Base-by-base conservation (phyloP, 1,140 invertebrate genomes). In the Whitmania pigra region DNA sequence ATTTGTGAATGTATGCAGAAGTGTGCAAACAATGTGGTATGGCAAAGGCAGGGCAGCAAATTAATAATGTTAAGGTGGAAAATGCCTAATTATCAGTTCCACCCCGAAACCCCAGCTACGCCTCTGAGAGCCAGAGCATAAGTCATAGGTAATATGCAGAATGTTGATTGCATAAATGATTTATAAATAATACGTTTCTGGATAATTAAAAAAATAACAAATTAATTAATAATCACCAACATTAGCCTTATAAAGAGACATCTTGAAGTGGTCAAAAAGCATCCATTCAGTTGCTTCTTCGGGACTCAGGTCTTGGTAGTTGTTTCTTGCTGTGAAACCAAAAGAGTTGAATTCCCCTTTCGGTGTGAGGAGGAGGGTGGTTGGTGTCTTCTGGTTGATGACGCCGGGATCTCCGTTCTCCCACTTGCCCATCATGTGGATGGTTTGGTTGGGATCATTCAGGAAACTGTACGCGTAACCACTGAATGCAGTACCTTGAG, bases 181-280 rank as follows among this genome's bases (percentile, higher is more conserved):
- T 18, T 31, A 13, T 31, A 27, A 29, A 22, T 53, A 27, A 60
- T n/a, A 13, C 17, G 25, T 20, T n/a, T 67, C 9, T 29, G 27
- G 27, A 20, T 31, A 13, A 17, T 29, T 54, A n/a, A n/a, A n/a
- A n/a, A n/a, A 7, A 22, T 43, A 25, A 36, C 15, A 29, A 36
- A 31, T 18, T 25, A 57, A 25, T 9, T 27, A 25, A 63, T 54
- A 29, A 20, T 0, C 7, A 78, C 79, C 80, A 79, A 87, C 86
- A 74, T 83, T 78, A 71, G 83, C 82, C 60, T 84, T 80, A 74
- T 87, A 86, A 6, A 87, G 78, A 31, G 81, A 78, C 85, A 87
- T 87, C 77, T 87, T 88, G 78, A 88, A 87, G 74, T 86, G 86
- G 72, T 87, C 86, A 77, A 87, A 87, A 75, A 86, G 87, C 36